phyloP scores from a whole-genome alignment of 2,113 vertebrate species.

The Aspiorhynchus laticeps region DNA sequence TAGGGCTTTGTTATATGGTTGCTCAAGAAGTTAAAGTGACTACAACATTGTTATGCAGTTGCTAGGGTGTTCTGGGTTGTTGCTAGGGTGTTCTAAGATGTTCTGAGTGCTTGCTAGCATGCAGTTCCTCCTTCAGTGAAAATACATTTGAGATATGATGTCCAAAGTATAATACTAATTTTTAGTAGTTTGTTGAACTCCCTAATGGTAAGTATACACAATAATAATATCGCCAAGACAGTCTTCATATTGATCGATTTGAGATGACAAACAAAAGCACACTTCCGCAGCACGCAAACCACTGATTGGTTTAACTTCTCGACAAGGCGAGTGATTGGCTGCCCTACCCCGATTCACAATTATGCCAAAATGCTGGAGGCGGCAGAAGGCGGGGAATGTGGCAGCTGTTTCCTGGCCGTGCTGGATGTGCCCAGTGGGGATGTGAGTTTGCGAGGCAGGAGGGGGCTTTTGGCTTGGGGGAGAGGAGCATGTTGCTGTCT shows the following conservation, averaged over 20 bases:
- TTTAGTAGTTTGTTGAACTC: not conserved
- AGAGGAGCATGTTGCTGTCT: conserved; percentile 55
- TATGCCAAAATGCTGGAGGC: conserved; percentile 59
- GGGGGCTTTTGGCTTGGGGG: conserved; percentile 69
- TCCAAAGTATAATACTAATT: not conserved
- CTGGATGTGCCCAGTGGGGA: conserved; percentile 28
- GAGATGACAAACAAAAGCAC: conserved; percentile 1
- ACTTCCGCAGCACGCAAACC: not conserved
- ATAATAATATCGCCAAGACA: not conserved
- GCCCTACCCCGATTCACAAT: conserved; percentile 56
- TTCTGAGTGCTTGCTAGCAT: too few species aligned
- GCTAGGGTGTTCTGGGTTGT: too few species aligned
- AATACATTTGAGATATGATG: not conserved
- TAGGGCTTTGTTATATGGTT: too few species aligned
- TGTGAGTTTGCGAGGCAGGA: conserved; percentile 66
- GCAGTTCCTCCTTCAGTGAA: too few species aligned
- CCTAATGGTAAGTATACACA: not conserved
- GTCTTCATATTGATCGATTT: not conserved
- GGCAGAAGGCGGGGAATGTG: conserved; percentile 47
- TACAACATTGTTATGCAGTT: too few species aligned
- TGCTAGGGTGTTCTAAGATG: too few species aligned
- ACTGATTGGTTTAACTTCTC: conserved; percentile 50
- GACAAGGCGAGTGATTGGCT: conserved; percentile 54
- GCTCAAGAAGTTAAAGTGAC: too few species aligned
- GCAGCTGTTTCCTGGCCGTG: conserved; percentile 57